Base-by-base conservation (phyloP, 2,888 invertebrate species). In the Sarcophaga rosellei region DNA sequence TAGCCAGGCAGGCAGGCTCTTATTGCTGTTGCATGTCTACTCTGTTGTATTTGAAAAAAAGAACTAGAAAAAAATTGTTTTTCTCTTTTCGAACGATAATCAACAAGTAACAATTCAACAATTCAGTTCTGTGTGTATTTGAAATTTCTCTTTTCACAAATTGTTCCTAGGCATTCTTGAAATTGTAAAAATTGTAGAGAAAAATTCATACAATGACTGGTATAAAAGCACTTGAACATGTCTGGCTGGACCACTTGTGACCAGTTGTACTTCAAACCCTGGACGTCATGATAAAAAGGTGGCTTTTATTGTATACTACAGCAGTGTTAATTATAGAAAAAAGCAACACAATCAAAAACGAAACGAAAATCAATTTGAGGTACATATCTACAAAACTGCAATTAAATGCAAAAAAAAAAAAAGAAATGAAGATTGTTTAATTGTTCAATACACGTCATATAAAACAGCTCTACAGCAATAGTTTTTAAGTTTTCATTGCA, bases 201-300 rank as follows among this genome's bases (percentile, higher is more conserved):
- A 61, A 21, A 47, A 1, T 65, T 17, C 21, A n/a, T 74, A 69
- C 74, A 69, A 66, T 77, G 82, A 66, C 63, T 79, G 61, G 65
- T 70, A 79, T 84, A 68, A 81, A 70, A 84, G 57, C 84, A 84
- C 86, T 84, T 81, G 70, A 81, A 78, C 77, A 81, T 86, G 86
- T 86, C 86, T 86, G 73, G 84, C 84, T 81, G 78, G 77, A 72
- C 81, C 84, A 84, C 86, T 86, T 84, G 66, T 81, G 53, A 53
- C 45, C 57, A 25, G 35, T 2, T 4, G 47, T 23, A 80, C 70
- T 84, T 75, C 68, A 68, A 62, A 35, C 35, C n/a, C 35, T 44
- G 10, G 44, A 66, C 3, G 44, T 45, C 53, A 81, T 21, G 4
- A 66, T 20, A 59, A 70, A 66, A 70, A 79, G 75, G 65, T 69